Evolutionary conservation across 2,797 vertebrate species (phyloP), one percentile per base, ranked within the genome.

Genomic region (Ceryle rudis): DNA sequence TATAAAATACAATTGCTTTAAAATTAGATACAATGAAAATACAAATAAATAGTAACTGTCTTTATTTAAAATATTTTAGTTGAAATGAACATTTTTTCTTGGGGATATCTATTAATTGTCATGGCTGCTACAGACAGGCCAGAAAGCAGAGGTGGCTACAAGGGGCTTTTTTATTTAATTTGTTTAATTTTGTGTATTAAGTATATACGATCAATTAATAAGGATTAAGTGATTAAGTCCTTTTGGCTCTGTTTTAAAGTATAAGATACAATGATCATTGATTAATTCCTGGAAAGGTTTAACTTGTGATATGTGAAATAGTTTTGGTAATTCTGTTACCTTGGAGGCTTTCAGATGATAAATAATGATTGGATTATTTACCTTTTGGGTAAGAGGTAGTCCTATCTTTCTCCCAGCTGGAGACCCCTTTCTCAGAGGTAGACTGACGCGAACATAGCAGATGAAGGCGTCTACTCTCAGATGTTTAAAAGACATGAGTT

Each of bases 131-230:
- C 44, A 42, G 28, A 39, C n/a, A 28, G 42, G 19, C 5, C 7
- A 47, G 47, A 77, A 79, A 73, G 31, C 55, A 77, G 39, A 73
- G 22, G 9, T 72, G 44, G 14, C 20, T 70, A 47, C 14, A 44
- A 51, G 11, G 6, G 1, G 0, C 12, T 1, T 18, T 55, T 60
- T 23, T 3, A 2, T 51, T 41, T 29, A 51, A n/a, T 47, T 44
- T 20, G 5, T 64, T 86, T 77, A 18, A 16, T 58, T 62, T 74
- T 77, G 14, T 55, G 4, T 79, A 29, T 84, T 78, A 61, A 46
- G 25, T 31, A 46, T 22, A 25, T 52, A 55, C 52, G 13, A 46
- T 51, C 28, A 83, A 14, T 37, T 78, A 47, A 35, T 64, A 44
- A 80, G 14, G 11, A 82, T 5, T 49, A 66, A 80, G 3, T 14